These are phyloP conservation scores for Gandaritis pyraliata DNA, from an alignment of 2,888 invertebrate species.

Conservation along the genomic window DNA sequence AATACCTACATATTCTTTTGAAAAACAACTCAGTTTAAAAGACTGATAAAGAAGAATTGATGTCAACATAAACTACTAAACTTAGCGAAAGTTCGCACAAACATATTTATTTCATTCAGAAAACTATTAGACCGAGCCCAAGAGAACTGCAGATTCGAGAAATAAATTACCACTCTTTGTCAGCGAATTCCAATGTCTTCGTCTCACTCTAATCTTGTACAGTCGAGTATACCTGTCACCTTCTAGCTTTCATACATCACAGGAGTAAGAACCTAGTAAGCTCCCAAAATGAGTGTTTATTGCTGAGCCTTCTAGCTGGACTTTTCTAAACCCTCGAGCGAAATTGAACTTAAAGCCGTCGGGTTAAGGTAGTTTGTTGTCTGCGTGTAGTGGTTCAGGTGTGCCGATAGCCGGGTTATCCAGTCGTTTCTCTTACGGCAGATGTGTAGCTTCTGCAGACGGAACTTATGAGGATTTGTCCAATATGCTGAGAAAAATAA, in stretches of 20 bases:
- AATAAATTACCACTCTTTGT: slow-evolving; percentile 55
- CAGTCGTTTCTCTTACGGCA: slow-evolving; percentile 66
- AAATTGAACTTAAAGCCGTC: slow-evolving; percentile 59
- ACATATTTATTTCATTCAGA: slow-evolving; percentile 52
- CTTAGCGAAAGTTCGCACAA: slow-evolving; percentile 40
- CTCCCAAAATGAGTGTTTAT: slow-evolving; percentile 80
- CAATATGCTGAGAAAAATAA: slow-evolving; percentile 43
- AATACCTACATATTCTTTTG: too few species aligned
- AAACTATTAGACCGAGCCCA: slow-evolving; percentile 56
- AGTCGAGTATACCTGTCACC: slow-evolving; percentile 61
- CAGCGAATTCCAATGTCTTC: slow-evolving; percentile 47
- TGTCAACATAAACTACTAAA: slow-evolving; percentile 35
- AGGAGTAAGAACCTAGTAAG: slow-evolving; percentile 67
- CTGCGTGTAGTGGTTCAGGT: slow-evolving; percentile 62
- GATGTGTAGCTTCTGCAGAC: slow-evolving; percentile 57
- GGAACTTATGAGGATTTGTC: slow-evolving; percentile 59
- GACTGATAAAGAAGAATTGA: slow-evolving; percentile 33
- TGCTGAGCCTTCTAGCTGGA: slow-evolving; percentile 70
- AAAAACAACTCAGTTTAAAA: slow-evolving; percentile 32
- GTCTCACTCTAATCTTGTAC: slow-evolving; percentile 58
- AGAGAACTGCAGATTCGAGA: slow-evolving; percentile 47
- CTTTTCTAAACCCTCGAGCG: slow-evolving; percentile 47
- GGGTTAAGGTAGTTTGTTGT: slow-evolving; percentile 50
- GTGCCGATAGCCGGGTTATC: slow-evolving; percentile 64
- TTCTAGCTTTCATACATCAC: slow-evolving; percentile 72